Conservation (phyloP, 2,888 invertebrate genomes). For the Marasmarcha lunaedactyla region DNA sequence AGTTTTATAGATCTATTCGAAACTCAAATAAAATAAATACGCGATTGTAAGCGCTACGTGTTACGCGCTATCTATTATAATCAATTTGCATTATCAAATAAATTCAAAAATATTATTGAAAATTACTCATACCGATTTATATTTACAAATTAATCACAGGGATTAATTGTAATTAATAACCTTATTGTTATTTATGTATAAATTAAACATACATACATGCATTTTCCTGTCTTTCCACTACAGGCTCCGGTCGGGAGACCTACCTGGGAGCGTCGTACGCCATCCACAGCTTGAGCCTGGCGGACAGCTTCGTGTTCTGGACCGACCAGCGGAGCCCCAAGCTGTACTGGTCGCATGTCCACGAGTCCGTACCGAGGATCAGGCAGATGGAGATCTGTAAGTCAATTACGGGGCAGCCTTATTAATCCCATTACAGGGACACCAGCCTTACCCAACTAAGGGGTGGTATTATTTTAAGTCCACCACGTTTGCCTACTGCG, state of each 20-base stretch:
- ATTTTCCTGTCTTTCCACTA: too few species aligned
- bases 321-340: conserved; percentile 64
- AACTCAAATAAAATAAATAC: too few species aligned
- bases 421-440: not conserved
- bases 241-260: conserved; percentile 54
- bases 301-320: conserved; percentile 80
- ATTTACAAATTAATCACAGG: too few species aligned
- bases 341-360: conserved; percentile 65
- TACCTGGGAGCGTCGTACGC: conserved; percentile 50
- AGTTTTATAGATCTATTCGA: too few species aligned
- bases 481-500: not conserved
- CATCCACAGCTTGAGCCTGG: conserved; percentile 70
- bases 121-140: too few species aligned
- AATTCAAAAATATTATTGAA: too few species aligned
- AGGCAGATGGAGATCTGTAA: conserved; percentile 42
- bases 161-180: too few species aligned
- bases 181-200: too few species aligned
- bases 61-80: too few species aligned
- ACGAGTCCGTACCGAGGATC: conserved; percentile 31
- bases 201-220: too few species aligned
- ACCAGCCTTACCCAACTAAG: not conserved
- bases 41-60: too few species aligned
- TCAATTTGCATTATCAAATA: too few species aligned
- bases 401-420: conserved; percentile 10
- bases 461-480: not conserved